A percentile compares a stretch with the other conserved stretches of the same genome.
Evolutionary conservation across 2,113 vertebrate genomes (phyloP).

Genomic region (Asarcornis scutulata): DNA sequence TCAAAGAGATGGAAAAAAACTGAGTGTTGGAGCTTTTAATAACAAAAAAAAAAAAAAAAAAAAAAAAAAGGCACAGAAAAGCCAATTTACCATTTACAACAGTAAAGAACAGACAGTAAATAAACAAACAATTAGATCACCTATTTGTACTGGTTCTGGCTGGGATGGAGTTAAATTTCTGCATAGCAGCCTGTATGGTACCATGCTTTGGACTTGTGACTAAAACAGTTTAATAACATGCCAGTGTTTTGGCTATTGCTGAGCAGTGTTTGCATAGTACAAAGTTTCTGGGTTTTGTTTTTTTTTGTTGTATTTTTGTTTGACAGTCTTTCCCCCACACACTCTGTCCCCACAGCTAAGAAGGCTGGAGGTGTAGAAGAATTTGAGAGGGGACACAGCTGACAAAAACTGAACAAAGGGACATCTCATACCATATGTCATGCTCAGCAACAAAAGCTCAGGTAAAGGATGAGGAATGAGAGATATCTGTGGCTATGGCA

Average conservation of each 20-base stretch:
- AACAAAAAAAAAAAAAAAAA: neutral
- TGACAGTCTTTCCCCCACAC: rapidly evolving
- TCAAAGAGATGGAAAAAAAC: neutral
- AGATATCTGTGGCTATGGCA: neutral
- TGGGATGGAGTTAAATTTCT: neutral
- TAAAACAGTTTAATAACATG: neutral
- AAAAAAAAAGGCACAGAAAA: neutral
- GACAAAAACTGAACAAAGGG: neutral
- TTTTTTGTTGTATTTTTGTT: neutral
- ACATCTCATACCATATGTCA: neutral
- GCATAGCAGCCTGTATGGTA: neutral
- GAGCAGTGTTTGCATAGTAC: neutral
- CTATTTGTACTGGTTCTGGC: neutral
- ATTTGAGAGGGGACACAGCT: neutral
- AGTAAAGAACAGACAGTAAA: neutral
- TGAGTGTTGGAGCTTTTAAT: neutral
- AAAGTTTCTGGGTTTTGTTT: neutral
- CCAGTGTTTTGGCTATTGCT: neutral
- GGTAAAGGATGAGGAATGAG: neutral
- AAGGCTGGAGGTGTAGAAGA: neutral
- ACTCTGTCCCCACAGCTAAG: neutral
- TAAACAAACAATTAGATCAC: neutral
- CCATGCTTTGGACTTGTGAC: neutral
- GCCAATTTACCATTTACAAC: neutral
- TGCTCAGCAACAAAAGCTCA: neutral